Conservation (phyloP, 1,140 invertebrate species). For the Panagrolaimus sp. region DNA sequence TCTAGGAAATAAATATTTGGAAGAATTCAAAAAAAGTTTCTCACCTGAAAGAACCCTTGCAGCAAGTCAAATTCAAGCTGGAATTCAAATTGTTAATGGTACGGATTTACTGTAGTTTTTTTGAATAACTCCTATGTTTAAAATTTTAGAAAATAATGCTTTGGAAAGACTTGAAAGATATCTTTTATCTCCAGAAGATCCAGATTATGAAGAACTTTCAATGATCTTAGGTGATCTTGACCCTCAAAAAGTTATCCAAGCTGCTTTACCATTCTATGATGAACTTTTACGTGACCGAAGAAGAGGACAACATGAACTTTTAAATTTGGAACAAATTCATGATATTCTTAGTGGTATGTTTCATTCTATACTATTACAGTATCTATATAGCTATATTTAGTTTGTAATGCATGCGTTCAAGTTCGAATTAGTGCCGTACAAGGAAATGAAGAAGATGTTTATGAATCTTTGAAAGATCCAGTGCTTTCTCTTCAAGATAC, state of each 20-base stretch:
- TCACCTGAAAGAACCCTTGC: background rate
- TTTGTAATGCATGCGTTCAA: background rate
- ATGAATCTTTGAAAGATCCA: background rate
- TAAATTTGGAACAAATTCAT: slow-evolving; percentile 9
- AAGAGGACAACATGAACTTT: background rate
- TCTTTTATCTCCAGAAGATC: background rate
- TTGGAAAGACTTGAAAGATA: background rate
- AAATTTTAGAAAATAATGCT: slow-evolving; percentile 1
- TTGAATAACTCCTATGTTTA: background rate
- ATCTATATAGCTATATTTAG: background rate
- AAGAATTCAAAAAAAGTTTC: background rate
- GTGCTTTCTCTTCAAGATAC: background rate
- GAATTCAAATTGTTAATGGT: slow-evolving; percentile 17
- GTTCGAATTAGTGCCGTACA: slow-evolving; percentile 2
- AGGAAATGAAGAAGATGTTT: slow-evolving; percentile 13
- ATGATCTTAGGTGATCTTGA: background rate
- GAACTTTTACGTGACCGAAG: background rate
- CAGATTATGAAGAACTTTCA: background rate
- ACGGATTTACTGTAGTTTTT: background rate
- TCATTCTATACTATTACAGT: background rate
- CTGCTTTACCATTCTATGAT: slow-evolving; percentile 5
- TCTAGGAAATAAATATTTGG: background rate
- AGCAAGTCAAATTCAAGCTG: slow-evolving; percentile 3
- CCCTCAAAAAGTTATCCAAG: slow-evolving; percentile 4
- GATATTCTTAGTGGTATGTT: slow-evolving; percentile 4